Percentiles rank a stretch among this genome's conserved stretches.
Evolutionary conservation across 2,113 vertebrate species (phyloP).

Genomic region (Myxocyprinus asiaticus): DNA sequence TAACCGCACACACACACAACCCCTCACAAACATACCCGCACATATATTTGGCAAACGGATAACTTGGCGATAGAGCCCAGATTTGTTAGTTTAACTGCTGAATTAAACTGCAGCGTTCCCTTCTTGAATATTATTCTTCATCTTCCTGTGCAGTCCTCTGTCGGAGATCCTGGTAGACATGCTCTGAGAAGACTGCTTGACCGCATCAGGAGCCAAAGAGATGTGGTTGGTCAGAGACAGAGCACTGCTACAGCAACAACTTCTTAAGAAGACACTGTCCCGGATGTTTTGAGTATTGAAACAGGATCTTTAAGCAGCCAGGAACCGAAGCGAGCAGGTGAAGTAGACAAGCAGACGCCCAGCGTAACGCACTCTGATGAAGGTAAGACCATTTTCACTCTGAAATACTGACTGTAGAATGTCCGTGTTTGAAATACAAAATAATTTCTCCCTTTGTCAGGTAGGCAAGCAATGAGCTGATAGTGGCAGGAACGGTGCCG

Average conservation of each 20-base stretch:
- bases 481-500: constrained; percentile 62
- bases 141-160: constrained; percentile 44
- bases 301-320: constrained; percentile 69
- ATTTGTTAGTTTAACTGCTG: too few relatives aligned
- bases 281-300: constrained; percentile 69
- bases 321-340: constrained; percentile 48
- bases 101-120: too few relatives aligned
- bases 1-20: too few relatives aligned
- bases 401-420: neutral
- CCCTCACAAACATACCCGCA: too few relatives aligned
- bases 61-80: too few relatives aligned
- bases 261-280: constrained; percentile 58
- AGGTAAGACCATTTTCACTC: constrained; percentile 12
- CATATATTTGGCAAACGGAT: too few relatives aligned
- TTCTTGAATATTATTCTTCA: too few relatives aligned
- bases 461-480: constrained; percentile 47
- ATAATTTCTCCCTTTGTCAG: constrained; percentile 39
- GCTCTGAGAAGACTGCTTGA: constrained; percentile 83
- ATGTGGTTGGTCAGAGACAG: constrained; percentile 59
- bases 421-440: neutral
- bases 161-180: constrained; percentile 65
- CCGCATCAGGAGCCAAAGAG: constrained; percentile 84
- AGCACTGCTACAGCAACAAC: neutral
- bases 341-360: neutral
- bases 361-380: constrained; percentile 13